Percentiles rank a stretch among this genome's conserved stretches.
Evolutionary conservation across 2,888 invertebrate genomes (phyloP).

Genomic region (Arrhopalites spinosus): DNA sequence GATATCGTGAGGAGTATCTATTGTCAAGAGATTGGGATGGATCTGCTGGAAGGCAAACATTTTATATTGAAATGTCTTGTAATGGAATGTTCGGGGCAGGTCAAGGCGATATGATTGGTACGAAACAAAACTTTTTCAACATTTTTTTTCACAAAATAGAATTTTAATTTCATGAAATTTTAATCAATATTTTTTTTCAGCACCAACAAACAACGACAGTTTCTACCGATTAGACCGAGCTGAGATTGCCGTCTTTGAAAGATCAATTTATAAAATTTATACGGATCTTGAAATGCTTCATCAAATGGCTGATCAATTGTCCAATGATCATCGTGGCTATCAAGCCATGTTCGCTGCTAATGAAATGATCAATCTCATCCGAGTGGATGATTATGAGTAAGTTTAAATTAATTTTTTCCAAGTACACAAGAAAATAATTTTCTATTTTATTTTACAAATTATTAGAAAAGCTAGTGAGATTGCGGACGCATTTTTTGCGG

Average conservation of each 20-base stretch:
- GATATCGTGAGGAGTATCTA: slow-evolving; percentile 53
- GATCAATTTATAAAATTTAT: slow-evolving; percentile 58
- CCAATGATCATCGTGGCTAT: slow-evolving; percentile 59
- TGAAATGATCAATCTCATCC: slow-evolving; percentile 61
- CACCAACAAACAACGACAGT: slow-evolving; percentile 60
- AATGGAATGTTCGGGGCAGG: slow-evolving; percentile 63
- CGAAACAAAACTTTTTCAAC: not conserved
- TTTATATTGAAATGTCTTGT: slow-evolving; percentile 63
- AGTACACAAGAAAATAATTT: not conserved
- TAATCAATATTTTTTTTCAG: slow-evolving; percentile 38
- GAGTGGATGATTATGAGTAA: slow-evolving; percentile 56
- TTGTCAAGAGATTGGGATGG: slow-evolving; percentile 41
- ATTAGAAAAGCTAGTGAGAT: slow-evolving; percentile 59
- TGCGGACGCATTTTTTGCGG: slow-evolving; percentile 59
- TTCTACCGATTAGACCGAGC: slow-evolving; percentile 59
- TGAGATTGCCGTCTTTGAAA: slow-evolving; percentile 60
- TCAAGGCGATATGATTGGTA: slow-evolving; percentile 55
- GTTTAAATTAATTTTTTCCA: not conserved
- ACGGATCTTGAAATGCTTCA: slow-evolving; percentile 60
- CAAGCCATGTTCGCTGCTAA: slow-evolving; percentile 62
- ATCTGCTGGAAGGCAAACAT: slow-evolving; percentile 47
- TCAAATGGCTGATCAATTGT: slow-evolving; percentile 60
- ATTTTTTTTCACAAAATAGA: not conserved
- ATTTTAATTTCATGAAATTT: not conserved
- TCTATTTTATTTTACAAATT: not conserved